A percentile compares a stretch with the other conserved stretches of the same genome.
phyloP scores from a whole-genome alignment of 2,113 vertebrate species.

The Tamias sibiricus region DNA sequence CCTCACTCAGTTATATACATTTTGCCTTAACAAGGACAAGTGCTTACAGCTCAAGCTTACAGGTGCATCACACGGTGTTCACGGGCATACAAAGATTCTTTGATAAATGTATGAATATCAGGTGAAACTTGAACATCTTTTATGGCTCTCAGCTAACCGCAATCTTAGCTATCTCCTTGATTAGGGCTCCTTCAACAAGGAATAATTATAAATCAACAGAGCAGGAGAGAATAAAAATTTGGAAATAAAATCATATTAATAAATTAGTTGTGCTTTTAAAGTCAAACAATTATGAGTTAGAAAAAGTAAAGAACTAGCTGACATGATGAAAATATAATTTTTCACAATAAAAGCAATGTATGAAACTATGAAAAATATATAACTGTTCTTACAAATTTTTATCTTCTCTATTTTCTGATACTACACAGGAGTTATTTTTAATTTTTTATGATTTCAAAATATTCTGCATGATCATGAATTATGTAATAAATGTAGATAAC shows the following conservation, averaged over 20 bases:
- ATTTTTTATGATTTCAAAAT: neutral
- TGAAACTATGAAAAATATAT: neutral
- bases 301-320: neutral
- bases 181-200: too few relatives aligned
- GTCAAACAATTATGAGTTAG: constrained; percentile 1
- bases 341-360: neutral
- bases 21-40: too few relatives aligned
- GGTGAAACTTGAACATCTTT: too few relatives aligned
- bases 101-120: too few relatives aligned
- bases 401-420: neutral
- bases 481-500: neutral
- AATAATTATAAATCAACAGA: neutral
- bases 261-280: neutral
- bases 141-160: too few relatives aligned
- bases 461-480: neutral
- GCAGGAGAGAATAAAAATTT: neutral
- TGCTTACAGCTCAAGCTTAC: too few relatives aligned
- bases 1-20: too few relatives aligned
- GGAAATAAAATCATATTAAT: neutral
- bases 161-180: too few relatives aligned
- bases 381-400: neutral
- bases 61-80: too few relatives aligned
- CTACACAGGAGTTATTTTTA: neutral
- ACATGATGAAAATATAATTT: neutral
- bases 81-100: too few relatives aligned